Conservation (phyloP, 2,113 vertebrate genomes). For the Ovis canadensis region DNA sequence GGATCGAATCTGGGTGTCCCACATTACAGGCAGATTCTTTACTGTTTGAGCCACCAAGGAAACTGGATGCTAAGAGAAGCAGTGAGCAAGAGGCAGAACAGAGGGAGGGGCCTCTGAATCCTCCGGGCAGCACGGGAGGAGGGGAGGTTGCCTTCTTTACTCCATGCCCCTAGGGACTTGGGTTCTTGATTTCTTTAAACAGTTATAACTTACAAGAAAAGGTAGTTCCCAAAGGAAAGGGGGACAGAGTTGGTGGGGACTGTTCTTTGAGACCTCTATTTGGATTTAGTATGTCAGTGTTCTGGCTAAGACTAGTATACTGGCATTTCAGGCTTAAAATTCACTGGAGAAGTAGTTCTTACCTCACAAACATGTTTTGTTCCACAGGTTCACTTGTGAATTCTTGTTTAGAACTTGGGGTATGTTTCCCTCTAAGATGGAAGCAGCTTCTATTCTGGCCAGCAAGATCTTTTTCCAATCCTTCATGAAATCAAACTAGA, state of each 20-base stretch:
- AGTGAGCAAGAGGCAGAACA: background rate
- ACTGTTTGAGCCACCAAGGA: background rate
- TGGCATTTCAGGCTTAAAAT: background rate
- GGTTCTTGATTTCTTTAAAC: background rate
- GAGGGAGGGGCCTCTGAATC: rapidly evolving
- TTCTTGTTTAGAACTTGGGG: background rate
- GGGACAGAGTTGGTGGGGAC: background rate
- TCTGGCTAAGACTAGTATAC: background rate
- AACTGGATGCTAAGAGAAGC: background rate
- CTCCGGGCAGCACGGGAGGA: no score
- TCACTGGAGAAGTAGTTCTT: background rate
- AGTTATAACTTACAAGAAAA: background rate
- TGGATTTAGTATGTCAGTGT: background rate
- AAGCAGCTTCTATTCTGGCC: background rate
- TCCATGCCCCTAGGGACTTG: background rate
- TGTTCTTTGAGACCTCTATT: background rate
- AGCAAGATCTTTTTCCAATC: background rate
- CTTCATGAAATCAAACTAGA: constrained; percentile 15
- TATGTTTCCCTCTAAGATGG: background rate
- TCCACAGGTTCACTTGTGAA: background rate
- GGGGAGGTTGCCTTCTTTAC: background rate
- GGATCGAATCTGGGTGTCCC: background rate
- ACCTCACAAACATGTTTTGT: background rate
- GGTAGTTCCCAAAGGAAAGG: background rate
- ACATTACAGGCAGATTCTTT: background rate